Evolutionary conservation across 2,797 vertebrate genomes (phyloP).

Genomic region (Ispidina lecontei): DNA sequence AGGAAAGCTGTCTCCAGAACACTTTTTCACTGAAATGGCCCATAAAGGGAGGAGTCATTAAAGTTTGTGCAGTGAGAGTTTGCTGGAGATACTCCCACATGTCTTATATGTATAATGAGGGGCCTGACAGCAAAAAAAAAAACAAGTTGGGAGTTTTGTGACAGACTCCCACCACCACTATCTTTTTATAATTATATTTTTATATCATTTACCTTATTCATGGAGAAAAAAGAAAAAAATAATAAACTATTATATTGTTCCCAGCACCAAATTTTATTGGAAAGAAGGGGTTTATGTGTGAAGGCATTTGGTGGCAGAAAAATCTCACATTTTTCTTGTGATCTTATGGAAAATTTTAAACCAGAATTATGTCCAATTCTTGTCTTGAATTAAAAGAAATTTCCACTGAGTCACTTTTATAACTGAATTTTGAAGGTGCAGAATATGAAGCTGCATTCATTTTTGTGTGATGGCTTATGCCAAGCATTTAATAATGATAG

Average conservation of each 20-base stretch:
- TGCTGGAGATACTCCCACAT: background rate
- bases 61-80: background rate
- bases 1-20: background rate
- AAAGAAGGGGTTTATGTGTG: background rate
- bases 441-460: fast-evolving
- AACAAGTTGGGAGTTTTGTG: background rate
- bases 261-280: background rate
- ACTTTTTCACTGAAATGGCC: background rate
- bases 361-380: background rate
- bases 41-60: background rate
- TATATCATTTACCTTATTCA: background rate
- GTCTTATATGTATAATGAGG: background rate
- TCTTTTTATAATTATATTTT: background rate
- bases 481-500: background rate
- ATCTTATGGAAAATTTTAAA: background rate
- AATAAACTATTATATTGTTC: background rate
- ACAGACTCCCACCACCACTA: background rate
- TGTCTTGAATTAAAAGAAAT: background rate
- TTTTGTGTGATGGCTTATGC: background rate
- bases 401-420: background rate
- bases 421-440: background rate
- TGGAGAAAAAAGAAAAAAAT: background rate
- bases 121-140: background rate
- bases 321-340: background rate
- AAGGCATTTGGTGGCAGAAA: background rate